Evolutionary conservation across 2,888 invertebrate species (phyloP).

Genomic region (Lycia hirtaria): DNA sequence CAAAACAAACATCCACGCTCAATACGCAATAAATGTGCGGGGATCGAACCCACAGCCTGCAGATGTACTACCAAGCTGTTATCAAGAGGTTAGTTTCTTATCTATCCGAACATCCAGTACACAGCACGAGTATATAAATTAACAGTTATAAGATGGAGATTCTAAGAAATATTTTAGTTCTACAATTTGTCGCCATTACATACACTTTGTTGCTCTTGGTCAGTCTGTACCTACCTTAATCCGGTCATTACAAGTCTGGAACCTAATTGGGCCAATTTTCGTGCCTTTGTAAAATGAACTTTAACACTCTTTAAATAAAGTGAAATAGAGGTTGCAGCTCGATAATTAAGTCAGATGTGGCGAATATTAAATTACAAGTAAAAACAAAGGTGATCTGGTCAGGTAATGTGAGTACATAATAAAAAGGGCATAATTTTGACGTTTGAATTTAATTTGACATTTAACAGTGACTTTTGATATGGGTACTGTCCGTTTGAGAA

Average conservation of each 20-base stretch:
- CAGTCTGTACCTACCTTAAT: not conserved
- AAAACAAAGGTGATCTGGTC: conserved; percentile 15
- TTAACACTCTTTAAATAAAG: not conserved
- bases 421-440: not conserved
- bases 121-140: too few species aligned
- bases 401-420: not conserved
- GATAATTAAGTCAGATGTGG: conserved; percentile 1
- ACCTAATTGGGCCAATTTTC: conserved; percentile 2
- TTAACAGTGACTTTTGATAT: not conserved
- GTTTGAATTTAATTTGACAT: not conserved
- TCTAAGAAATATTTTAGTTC: not conserved
- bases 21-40: too few species aligned
- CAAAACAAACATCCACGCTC: too few species aligned
- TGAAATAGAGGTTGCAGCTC: not conserved
- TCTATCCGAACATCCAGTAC: too few species aligned
- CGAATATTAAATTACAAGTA: conserved; percentile 19
- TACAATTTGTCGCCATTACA: not conserved
- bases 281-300: not conserved
- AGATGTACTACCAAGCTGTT: too few species aligned
- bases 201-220: not conserved
- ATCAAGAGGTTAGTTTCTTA: too few species aligned
- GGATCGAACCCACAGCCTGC: too few species aligned
- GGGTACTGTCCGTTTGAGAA: not conserved
- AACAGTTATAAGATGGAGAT: not conserved
- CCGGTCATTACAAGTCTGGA: not conserved